Conservation (phyloP, 2,888 invertebrate species). For the Neoaliturus tenellus region DNA sequence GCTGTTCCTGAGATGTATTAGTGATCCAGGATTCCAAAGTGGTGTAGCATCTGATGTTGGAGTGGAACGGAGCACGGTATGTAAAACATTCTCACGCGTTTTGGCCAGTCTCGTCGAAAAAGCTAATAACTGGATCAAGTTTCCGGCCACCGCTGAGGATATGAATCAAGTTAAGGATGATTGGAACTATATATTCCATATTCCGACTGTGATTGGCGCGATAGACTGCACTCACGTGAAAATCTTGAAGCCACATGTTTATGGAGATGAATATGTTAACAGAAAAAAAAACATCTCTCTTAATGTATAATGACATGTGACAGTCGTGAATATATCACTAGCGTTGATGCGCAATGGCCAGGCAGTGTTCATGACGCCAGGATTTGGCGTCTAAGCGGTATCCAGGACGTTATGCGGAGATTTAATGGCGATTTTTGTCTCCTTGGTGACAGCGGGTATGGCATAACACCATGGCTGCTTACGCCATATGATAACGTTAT, state of each 20-base stretch:
- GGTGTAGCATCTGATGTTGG: constrained; percentile 46
- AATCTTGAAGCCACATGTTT: constrained; percentile 35
- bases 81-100: constrained; percentile 43
- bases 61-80: constrained; percentile 30
- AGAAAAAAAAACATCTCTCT: constrained; percentile 27
- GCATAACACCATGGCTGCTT: constrained; percentile 26
- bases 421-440: constrained; percentile 34
- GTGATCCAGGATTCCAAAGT: constrained; percentile 51
- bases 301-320: constrained; percentile 43
- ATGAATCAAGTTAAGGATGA: constrained; percentile 33
- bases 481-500: constrained; percentile 9
- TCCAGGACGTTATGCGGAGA: not conserved
- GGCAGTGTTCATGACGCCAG: constrained; percentile 25
- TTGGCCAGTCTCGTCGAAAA: constrained; percentile 33
- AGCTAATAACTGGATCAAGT: constrained; percentile 31
- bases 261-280: constrained; percentile 38
- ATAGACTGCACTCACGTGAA: constrained; percentile 38
- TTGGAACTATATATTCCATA: constrained; percentile 34
- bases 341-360: constrained; percentile 46
- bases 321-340: constrained; percentile 23
- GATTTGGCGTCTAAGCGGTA: constrained; percentile 21
- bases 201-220: constrained; percentile 43
- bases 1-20: constrained; percentile 42
- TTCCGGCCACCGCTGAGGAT: constrained; percentile 43
- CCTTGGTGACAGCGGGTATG: constrained; percentile 34